A percentile compares a stretch with the other conserved stretches of the same genome.
Evolutionary conservation across 2,797 vertebrate species (phyloP).

Genomic region (Notamacropus eugenii): DNA sequence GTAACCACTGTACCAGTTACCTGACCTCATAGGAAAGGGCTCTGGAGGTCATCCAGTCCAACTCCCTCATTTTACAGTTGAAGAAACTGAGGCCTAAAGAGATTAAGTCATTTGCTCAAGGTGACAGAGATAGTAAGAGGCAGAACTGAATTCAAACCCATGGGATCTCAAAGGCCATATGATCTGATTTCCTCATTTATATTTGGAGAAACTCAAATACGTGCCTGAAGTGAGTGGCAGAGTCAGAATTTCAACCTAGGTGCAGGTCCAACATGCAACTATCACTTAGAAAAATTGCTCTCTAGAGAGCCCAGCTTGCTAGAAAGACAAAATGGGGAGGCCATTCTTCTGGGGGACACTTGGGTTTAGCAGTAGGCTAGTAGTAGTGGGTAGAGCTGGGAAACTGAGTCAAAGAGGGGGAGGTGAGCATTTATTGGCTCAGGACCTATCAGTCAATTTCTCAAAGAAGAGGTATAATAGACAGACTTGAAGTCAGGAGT

Average conservation of each 20-base stretch:
- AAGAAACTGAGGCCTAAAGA: neutral
- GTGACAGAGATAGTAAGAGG: neutral
- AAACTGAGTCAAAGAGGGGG: neutral
- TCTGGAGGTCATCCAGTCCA: neutral
- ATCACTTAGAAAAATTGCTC: neutral
- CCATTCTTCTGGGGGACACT: neutral
- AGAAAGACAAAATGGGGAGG: neutral
- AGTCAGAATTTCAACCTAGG: neutral
- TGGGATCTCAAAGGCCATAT: neutral
- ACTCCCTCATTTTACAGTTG: neutral
- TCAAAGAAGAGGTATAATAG: neutral
- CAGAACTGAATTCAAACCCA: neutral
- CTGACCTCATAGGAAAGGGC: neutral
- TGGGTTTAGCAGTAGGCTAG: neutral
- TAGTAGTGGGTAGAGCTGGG: neutral
- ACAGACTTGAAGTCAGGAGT: neutral
- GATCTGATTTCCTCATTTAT: neutral
- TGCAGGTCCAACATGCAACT: neutral
- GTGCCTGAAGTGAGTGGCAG: neutral
- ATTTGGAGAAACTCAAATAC: neutral
- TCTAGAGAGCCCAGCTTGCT: neutral
- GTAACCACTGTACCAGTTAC: neutral
- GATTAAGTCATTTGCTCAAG: neutral
- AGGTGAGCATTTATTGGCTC: neutral
- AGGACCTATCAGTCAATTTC: neutral